Evolutionary conservation across 2,888 invertebrate species (phyloP).

Genomic region (Ptycholaimellus sp.): DNA sequence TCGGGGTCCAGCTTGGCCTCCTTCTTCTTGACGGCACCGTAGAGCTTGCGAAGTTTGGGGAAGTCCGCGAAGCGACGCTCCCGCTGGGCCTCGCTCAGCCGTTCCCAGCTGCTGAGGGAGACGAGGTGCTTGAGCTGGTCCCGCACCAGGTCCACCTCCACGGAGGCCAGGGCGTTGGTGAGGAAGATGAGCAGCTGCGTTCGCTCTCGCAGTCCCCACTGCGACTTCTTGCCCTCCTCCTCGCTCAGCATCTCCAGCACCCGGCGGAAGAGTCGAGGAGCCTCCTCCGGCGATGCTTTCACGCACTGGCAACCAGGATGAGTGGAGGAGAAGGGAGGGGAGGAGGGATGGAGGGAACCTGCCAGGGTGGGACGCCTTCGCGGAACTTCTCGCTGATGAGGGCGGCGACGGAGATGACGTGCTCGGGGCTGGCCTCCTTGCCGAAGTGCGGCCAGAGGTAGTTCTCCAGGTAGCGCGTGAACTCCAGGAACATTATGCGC

Average conservation of each 20-base stretch:
- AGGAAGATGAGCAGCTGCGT: conserved; percentile 63
- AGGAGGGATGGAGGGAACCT: too few relatives aligned
- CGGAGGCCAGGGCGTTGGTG: conserved; percentile 81
- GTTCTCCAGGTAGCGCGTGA: conserved; percentile 77
- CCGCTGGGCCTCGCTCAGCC: conserved; percentile 68
- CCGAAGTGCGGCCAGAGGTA: conserved; percentile 86
- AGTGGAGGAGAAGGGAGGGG: too few relatives aligned
- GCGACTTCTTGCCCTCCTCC: conserved; percentile 26
- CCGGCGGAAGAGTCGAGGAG: conserved; percentile 24
- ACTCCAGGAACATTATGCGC: too few relatives aligned
- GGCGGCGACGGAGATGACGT: conserved; percentile 82
- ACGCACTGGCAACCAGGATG: too few relatives aligned
- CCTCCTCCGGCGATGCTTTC: too few relatives aligned
- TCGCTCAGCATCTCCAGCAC: conserved; percentile 36
- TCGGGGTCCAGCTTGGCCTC: conserved; percentile 32
- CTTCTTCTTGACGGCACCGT: conserved; percentile 62
- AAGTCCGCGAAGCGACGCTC: conserved; percentile 59
- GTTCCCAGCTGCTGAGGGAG: conserved; percentile 83
- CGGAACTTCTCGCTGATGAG: conserved; percentile 97
- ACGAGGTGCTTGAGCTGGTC: conserved; percentile 71
- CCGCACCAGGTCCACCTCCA: conserved; percentile 77
- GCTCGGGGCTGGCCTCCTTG: conserved; percentile 36
- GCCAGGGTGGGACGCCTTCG: conserved; percentile 76
- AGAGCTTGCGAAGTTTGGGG: conserved; percentile 70
- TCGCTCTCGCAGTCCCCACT: conserved; percentile 49